Base-by-base conservation (phyloP, 2,888 invertebrate genomes). In the Aspidapion aeneum region DNA sequence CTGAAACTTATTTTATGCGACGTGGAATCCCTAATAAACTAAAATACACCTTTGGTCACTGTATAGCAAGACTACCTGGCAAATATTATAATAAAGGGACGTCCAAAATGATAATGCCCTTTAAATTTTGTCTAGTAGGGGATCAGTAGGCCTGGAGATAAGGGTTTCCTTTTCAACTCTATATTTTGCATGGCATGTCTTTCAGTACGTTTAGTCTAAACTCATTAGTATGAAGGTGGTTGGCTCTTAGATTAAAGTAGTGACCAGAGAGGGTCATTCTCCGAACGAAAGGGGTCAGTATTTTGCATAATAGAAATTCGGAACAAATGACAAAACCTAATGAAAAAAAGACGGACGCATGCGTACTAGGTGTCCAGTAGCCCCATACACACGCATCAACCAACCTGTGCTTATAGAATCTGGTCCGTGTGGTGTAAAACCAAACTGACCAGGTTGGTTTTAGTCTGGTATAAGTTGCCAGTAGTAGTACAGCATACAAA, bases 381-480 rank as follows among this genome's bases (percentile, higher is more conserved):
- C 72, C 74, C 74, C 74, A 73, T 71, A 67, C 35, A 35, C 35
- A 12, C n/a, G n/a, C n/a, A n/a, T n/a, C n/a, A n/a, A n/a, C 66
- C 70, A 78, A 78, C 79, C 77, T 78, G 78, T 77, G 52, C 52
- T 52, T 52, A 19, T 52, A 52, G 52, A 52, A 52, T 52, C 52
- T 52, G 52, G 52, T 52, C 52, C 7, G 52, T 52, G 35, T 19
- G 49, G 9, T 48, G 52, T 52, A 52, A n/a, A 52, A 52, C 76
- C 72, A 67, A 70, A 71, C 71, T 71, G 71, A 75, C 75, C 75
- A 77, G 75, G 73, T 74, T 74, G 74, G 73, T 76, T n/a, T 76
- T 77, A 78, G 78, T 78, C 75, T 74, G 75, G 74, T 73, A 74
- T 72, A 71, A 78, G 75, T 75, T 75, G 72, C 75, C 76, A 68